Base-by-base conservation (phyloP, 2,888 invertebrate species). In the Pristionchus japonicus region DNA sequence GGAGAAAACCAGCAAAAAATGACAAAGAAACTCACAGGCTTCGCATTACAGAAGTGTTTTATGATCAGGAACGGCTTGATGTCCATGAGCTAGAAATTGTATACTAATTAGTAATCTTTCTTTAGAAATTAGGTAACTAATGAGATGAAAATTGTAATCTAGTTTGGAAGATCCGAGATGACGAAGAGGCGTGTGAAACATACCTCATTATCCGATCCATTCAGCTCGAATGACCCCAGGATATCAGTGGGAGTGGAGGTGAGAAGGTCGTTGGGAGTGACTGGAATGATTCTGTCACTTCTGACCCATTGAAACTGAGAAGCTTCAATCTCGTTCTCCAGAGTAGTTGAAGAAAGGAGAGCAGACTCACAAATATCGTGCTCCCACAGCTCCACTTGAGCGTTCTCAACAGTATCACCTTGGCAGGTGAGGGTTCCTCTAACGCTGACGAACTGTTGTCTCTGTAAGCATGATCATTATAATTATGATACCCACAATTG, bases 321-420 rank as follows among this genome's bases (percentile, higher is more conserved):
- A n/a, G n/a, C n/a, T n/a, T n/a, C n/a, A n/a, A n/a, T n/a, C n/a
- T n/a, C n/a, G n/a, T n/a, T n/a, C n/a, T n/a, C n/a, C n/a, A n/a
- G n/a, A n/a, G n/a, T n/a, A n/a, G n/a, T n/a, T n/a, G n/a, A n/a
- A n/a, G n/a, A n/a, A n/a, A n/a, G n/a, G n/a, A n/a, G n/a, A n/a
- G 40, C 15, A 34, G n/a, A 86, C 86, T 70, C 11, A 86, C 86
- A 49, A 37, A 86, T 49, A 43, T 86, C 86, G 31, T 70, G 67
- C 70, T 86, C 86, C 86, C 86, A 86, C 23, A 86, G 31, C 13
- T 86, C 86, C n/a, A 86, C 86, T 49, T 40, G 43, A 17, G 86
- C 86, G 37, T 86, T 86, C 34, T 86, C 70, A 0, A 86, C 70
- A 4, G 70, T 47, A 3, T 70, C 67, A 1, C 86, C 70, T 17